Evolutionary conservation across 1,140 invertebrate species (phyloP), one percentile per base, ranked within the genome.

Genomic region (Paracyclopina nana): DNA sequence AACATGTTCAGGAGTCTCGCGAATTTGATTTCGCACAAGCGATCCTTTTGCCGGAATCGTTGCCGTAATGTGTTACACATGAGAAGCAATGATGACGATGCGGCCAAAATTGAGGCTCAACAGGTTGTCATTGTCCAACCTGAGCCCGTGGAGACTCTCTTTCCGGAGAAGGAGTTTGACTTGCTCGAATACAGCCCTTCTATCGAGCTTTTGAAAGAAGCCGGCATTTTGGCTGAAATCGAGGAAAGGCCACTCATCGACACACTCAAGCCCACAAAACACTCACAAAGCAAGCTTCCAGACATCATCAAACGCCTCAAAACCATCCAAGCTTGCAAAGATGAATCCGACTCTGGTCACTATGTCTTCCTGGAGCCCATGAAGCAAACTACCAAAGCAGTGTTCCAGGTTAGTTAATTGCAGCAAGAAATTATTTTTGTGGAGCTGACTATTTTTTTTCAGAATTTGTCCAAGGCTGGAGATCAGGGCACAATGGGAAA

Each of bases 1-100:
- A 83, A 76, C 61, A 68, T 88, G 57, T 86, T 85, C 63, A 70
- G 83, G 57, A 80, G 78, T 59, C 65, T 87, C 52, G 72, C 75
- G 0, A 85, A 86, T 65, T 82, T 86, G n/a, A 25, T 50, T 11
- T n/a, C 48, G 11, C 48, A 50, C 48, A 50, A 50, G 22, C 48
- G 48, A 18, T 50, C 48, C 48, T 50, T 4, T 41, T 50, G 48
- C 22, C 14, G 40, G 30, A 18, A n/a, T 14, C 48, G 20, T 16
- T n/a, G 4, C 48, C 12, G 22, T 4, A 29, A 48, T 48, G 45
- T 48, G 9, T 20, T 22, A 5, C 30, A 50, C 20, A 25, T 42
- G 4, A 43, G n/a, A 14, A 18, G 30, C 11, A 8, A 11, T 9
- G 30, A 41, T 14, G 30, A 46, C 29, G 2, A 38, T 2, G 28